Conservation (phyloP, 1,140 invertebrate species). For the Drosophila orosa region DNA sequence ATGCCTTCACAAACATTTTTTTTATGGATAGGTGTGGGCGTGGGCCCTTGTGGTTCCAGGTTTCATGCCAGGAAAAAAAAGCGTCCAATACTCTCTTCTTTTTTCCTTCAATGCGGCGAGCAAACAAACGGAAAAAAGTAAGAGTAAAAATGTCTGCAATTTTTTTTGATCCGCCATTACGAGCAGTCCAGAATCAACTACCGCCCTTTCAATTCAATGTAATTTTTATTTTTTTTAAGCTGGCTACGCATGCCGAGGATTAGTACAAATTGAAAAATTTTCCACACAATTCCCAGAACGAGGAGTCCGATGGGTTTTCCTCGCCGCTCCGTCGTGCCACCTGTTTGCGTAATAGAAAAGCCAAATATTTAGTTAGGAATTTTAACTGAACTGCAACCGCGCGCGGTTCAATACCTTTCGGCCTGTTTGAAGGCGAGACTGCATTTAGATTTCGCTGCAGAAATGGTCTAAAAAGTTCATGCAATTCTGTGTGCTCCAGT, state of each 20-base stretch:
- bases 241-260: conserved; percentile 50
- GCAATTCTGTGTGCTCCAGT: conserved; percentile 1
- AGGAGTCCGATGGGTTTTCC: conserved; percentile 16
- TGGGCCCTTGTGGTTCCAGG: conserved; percentile 16
- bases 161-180: conserved; percentile 35
- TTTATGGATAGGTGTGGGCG: background rate
- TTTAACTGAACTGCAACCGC: conserved; percentile 48
- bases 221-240: conserved; percentile 55
- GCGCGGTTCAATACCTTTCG: conserved; percentile 14
- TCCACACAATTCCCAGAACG: conserved; percentile 16
- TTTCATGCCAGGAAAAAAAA: conserved; percentile 8
- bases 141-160: conserved; percentile 38
- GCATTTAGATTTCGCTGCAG: conserved; percentile 7
- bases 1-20: conserved; percentile 10
- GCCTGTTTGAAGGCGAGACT: conserved; percentile 15
- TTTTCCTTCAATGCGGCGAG: conserved; percentile 18
- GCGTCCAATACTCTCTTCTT: conserved; percentile 6
- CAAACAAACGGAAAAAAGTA: conserved; percentile 52
- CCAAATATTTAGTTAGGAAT: conserved; percentile 73
- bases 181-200: conserved; percentile 19
- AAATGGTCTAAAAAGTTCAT: conserved; percentile 9
- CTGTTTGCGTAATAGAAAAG: conserved; percentile 62
- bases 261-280: conserved; percentile 72
- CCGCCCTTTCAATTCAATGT: conserved; percentile 62
- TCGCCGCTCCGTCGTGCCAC: background rate